These are phyloP conservation scores for Tiaroga cobitis DNA, from an alignment of 2,797 vertebrate species.

Conservation along the genomic window DNA sequence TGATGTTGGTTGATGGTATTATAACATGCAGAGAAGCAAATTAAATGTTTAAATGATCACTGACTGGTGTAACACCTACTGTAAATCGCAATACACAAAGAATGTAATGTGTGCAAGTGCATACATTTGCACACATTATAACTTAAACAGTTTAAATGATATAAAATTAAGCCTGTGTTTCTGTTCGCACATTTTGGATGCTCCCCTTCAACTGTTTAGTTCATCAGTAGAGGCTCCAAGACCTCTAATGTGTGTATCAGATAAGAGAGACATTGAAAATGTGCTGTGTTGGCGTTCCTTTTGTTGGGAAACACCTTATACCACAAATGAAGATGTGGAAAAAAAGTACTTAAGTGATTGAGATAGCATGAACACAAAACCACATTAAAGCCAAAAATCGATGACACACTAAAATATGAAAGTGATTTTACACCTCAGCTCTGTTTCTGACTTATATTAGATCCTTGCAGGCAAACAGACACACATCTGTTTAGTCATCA, in stretches of 20 bases:
- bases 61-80: not conserved
- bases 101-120: not conserved
- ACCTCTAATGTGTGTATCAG: not conserved
- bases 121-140: not conserved
- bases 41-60: not conserved
- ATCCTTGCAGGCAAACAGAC: not conserved
- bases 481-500: constrained; percentile 27
- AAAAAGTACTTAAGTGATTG: not conserved
- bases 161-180: not conserved
- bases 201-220: not conserved
- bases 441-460: not conserved
- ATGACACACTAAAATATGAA: not conserved
- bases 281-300: not conserved
- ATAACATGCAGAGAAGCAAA: not conserved
- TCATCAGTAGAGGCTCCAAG: not conserved
- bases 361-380: not conserved
- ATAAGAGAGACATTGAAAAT: not conserved
- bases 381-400: not conserved
- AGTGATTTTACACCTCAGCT: not conserved
- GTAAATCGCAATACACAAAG: not conserved
- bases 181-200: not conserved
- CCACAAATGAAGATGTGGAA: not conserved
- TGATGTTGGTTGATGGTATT: not conserved
- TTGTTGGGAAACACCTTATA: not conserved
- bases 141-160: not conserved